Evolutionary conservation across 2,888 invertebrate species (phyloP), one percentile per base, ranked within the genome.

Genomic region (Itoplectis maculator): DNA sequence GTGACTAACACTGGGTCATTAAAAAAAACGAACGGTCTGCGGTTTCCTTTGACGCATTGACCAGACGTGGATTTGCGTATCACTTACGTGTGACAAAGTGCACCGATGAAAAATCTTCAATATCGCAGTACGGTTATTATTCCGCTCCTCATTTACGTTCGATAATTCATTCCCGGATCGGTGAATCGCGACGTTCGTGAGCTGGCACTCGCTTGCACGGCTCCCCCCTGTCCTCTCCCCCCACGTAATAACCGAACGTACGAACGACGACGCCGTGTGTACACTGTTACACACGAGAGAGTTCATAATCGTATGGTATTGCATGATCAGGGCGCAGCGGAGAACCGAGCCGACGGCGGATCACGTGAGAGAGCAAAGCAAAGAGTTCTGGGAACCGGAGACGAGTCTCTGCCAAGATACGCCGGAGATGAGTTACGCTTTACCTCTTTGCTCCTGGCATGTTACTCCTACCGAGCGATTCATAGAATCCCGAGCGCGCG

Each of bases 391-490:
- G 66, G 66, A 72, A 76, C 70, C 79, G 79, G 79, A 79, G 72
- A 82, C 79, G 82, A 82, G 79, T 68, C 45, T 72, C 68, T 79
- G 79, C 79, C 82, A 82, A 82, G 82, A 82, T 82, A 76, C 59
- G 40, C 75, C 82, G 82, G 79, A 82, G 79, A 82, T 79, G 82
- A 82, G 72, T 75, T 61, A 3, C 70, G 23, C 74, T n/a, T n/a
- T 74, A 59, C 56, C 65, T 45, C 35, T 82, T 76, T 63, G 13
- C 75, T 54, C 51, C 20, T 59, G n/a, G 29, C 51, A n/a, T 81
- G 40, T 51, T 51, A 63, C 42, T 65, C n/a, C 11, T 78, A 78
- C 66, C 73, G 74, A 74, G 81, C 35, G 35, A 69, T 77, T 69
- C 77, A 77, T 15, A 63, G 23, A 42, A 54, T 40, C 54, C 11